Conservation (phyloP, 2,113 vertebrate species). For the Campylomormyrus numenius region DNA sequence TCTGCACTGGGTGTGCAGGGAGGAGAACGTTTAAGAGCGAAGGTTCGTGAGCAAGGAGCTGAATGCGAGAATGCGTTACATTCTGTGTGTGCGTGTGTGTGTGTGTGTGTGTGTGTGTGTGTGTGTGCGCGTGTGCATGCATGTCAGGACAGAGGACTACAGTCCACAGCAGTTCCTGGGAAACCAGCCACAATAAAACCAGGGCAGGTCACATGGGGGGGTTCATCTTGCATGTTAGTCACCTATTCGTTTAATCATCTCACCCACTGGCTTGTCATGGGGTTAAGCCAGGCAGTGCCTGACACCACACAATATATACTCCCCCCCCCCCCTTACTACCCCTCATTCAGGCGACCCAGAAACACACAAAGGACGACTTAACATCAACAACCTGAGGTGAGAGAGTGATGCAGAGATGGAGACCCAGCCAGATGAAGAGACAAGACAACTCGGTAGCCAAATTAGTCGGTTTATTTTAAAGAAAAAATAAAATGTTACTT, state of each 20-base stretch:
- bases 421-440: neutral
- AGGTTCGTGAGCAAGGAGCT: neutral
- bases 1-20: neutral
- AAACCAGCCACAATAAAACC: neutral
- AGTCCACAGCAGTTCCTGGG: neutral
- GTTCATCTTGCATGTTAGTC: neutral
- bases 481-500: conserved; percentile 38
- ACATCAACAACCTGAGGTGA: neutral
- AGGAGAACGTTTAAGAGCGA: neutral
- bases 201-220: neutral
- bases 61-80: neutral
- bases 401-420: neutral
- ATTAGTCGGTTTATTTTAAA: conserved; percentile 19
- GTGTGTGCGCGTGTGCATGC: neutral
- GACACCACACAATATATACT: neutral
- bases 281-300: neutral
- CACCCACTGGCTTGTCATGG: neutral
- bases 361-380: neutral
- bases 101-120: neutral
- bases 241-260: neutral
- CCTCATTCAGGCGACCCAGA: neutral
- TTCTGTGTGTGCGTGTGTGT: neutral
- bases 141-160: neutral
- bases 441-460: neutral
- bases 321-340: neutral